These are phyloP conservation scores for Panagrolaimus sp. DNA, from an alignment of 1,140 invertebrate genomes.

Conservation along the genomic window DNA sequence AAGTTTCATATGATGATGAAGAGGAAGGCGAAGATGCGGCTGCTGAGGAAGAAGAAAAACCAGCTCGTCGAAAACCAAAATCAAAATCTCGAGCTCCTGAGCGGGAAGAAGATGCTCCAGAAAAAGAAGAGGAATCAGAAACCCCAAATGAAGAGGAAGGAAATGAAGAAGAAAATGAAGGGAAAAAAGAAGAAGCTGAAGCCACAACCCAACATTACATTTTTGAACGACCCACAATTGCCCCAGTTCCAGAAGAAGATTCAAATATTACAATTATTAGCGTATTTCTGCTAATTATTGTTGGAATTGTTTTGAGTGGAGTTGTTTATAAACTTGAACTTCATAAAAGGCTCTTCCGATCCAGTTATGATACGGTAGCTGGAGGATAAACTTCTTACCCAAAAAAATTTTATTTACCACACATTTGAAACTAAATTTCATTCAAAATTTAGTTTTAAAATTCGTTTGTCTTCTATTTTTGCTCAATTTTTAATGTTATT, in stretches of 20 bases:
- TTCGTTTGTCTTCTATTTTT: no score
- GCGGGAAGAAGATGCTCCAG: slow-evolving; percentile 37
- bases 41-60: slow-evolving; percentile 44
- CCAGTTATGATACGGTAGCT: slow-evolving; percentile 7
- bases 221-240: slow-evolving; percentile 54
- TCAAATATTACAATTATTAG: slow-evolving; percentile 45
- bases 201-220: slow-evolving; percentile 51
- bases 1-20: slow-evolving; percentile 30
- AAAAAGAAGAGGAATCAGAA: slow-evolving; percentile 32
- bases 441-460: no score
- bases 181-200: slow-evolving; percentile 14
- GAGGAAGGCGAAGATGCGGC: slow-evolving; percentile 40
- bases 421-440: no score
- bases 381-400: background rate
- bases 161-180: slow-evolving; percentile 16
- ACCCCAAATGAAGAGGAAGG: slow-evolving; percentile 25
- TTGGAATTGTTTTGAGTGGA: slow-evolving; percentile 54
- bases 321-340: slow-evolving; percentile 50
- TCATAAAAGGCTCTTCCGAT: slow-evolving; percentile 3
- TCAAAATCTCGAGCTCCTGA: slow-evolving; percentile 5
- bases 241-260: slow-evolving; percentile 52
- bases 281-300: slow-evolving; percentile 55
- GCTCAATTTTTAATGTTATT: no score
- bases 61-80: slow-evolving; percentile 19
- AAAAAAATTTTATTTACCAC: no score